Evolutionary conservation across 2,797 vertebrate species (phyloP).

Genomic region (Pelobates cultripes): DNA sequence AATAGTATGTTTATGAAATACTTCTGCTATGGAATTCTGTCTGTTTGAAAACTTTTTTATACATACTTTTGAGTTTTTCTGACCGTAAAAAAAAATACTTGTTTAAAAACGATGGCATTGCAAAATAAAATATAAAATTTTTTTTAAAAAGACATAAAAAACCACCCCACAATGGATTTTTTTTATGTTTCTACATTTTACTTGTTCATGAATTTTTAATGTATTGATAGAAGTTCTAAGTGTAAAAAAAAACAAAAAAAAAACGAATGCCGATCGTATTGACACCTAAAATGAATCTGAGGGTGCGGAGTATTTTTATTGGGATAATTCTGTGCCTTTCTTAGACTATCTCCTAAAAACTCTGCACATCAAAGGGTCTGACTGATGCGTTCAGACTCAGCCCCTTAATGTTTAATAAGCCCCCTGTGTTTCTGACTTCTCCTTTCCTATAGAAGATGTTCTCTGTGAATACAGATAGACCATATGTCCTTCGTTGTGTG

Average conservation of each 20-base stretch:
- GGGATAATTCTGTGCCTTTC: neutral
- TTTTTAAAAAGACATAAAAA: no score
- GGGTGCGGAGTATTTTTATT: no score
- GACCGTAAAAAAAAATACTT: no score
- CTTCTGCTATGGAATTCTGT: no score
- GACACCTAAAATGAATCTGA: neutral
- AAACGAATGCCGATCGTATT: neutral
- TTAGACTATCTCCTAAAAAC: neutral
- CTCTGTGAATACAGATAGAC: constrained; percentile 62
- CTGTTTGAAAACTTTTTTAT: no score
- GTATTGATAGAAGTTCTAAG: neutral
- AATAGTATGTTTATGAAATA: no score
- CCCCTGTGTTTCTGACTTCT: neutral
- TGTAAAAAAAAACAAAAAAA: neutral
- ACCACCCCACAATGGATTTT: no score
- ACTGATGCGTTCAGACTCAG: neutral
- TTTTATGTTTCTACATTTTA: no score
- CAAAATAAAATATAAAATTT: no score
- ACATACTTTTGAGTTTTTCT: no score
- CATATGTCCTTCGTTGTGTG: constrained; percentile 74
- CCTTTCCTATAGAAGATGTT: constrained; percentile 61
- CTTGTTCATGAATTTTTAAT: neutral
- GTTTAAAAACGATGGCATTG: no score
- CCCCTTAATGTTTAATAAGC: neutral
- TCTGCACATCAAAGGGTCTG: neutral